Percentiles rank a stretch among this genome's conserved stretches.
These are phyloP conservation scores for Brachionus rotundiformis DNA, from an alignment of 1,140 invertebrate species.

Conservation along the genomic window DNA sequence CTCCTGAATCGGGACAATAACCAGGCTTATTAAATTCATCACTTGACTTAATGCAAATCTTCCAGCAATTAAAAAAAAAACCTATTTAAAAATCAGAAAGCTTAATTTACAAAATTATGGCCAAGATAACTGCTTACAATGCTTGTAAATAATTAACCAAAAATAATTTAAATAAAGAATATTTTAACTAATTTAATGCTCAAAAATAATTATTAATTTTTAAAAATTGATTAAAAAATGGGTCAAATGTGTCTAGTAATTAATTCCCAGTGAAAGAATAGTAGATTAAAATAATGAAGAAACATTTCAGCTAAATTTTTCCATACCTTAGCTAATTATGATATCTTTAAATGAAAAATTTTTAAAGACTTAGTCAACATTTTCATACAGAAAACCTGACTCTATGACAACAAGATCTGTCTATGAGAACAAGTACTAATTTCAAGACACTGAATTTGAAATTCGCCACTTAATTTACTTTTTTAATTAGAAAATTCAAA, in stretches of 20 bases:
- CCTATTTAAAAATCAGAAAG: not conserved
- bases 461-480: not conserved
- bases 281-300: not conserved
- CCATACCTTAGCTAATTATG: not conserved
- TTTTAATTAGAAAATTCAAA: too few species aligned
- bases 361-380: not conserved
- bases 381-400: not conserved
- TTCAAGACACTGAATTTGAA: not conserved
- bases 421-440: not conserved
- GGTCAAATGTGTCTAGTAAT: too few species aligned
- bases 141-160: too few species aligned
- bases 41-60: not conserved
- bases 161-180: too few species aligned
- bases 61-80: too few species aligned
- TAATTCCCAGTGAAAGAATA: not conserved
- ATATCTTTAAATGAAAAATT: not conserved
- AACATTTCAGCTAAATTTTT: not conserved
- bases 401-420: not conserved
- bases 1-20: not conserved
- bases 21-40: not conserved
- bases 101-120: not conserved
- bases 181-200: too few species aligned
- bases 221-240: too few species aligned
- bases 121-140: not conserved
- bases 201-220: too few species aligned